Base-by-base conservation (phyloP, 35 echinoderm and acorn worm species). In the Acanthaster planci region DNA sequence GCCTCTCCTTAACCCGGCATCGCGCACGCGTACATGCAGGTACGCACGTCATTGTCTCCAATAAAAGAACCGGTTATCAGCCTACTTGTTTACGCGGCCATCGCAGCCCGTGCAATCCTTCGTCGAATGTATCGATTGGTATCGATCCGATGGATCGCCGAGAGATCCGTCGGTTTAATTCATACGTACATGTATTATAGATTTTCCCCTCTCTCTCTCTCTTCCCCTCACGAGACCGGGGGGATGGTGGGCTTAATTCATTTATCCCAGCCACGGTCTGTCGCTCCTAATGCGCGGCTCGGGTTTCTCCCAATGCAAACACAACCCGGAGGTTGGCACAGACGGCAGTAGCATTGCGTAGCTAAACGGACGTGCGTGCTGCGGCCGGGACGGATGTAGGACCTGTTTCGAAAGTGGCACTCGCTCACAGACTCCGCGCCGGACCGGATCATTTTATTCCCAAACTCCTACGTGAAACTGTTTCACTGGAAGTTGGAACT, bases 161-260 rank as follows among this genome's bases (percentile, higher is more conserved):
- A 47, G 42, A 30, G 64, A 72, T 72, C 19, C 64, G 21, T 72
- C 14, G 34, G 64, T 72, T 72, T 72, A 72, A 72, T 72, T 72
- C 64, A 72, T 72, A 72, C 64, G 64, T 72, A 72, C 64, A 72
- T 72, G 30, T 72, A 72, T 72, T 72, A 72, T 72, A 29, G 64
- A 72, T 72, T 72, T 72, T 34, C 30, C 23, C 10, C 22, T 26
- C 22, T 26, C 60, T 0, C 60, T 67, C 15, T 72, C 64, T 72
- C 64, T 72, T 7, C 6, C 57, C 21, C 0, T 26, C 19, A 34
- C 14, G 34, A n/a, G n/a, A n/a, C n/a, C 26, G 22, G 26, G 23
- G 64, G 64, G 26, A 72, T 72, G 64, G 26, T 29, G n/a, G 64
- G 23, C 64, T 55, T 72, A 72, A 72, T 72, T 72, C 64, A 34